Percentiles rank a stretch among this genome's conserved stretches.
phyloP scores from a whole-genome alignment of 2,113 vertebrate genomes.

The Barbus barbus region DNA sequence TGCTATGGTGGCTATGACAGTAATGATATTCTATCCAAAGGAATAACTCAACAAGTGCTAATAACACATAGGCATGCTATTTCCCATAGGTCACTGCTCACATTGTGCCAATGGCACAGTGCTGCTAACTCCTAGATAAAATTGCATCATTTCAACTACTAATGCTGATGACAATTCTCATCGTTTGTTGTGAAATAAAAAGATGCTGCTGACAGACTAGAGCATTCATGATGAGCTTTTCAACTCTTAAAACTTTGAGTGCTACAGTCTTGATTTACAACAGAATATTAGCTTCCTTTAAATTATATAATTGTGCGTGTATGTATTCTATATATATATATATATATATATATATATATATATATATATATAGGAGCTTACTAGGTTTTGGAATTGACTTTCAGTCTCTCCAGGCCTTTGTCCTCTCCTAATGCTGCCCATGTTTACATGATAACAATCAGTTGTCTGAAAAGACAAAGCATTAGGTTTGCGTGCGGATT shows the following conservation, averaged over 20 bases:
- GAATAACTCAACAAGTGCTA: constrained; percentile 25
- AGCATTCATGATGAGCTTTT: neutral
- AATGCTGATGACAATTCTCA: constrained; percentile 15
- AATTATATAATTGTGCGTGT: too few relatives aligned
- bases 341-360: too few relatives aligned
- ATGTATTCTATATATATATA: too few relatives aligned
- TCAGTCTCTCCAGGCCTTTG: constrained; percentile 45
- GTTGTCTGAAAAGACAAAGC: constrained; percentile 58
- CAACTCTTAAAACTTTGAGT: neutral
- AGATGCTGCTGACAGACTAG: neutral
- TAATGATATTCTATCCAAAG: constrained; percentile 31
- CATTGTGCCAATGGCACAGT: constrained; percentile 3
- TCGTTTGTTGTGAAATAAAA: constrained; percentile 8
- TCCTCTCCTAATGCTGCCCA: constrained; percentile 49
- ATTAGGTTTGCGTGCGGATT: constrained; percentile 56
- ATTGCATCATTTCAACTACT: constrained; percentile 13
- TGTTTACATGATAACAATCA: constrained; percentile 44
- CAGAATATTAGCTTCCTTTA: too few relatives aligned
- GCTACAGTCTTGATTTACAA: constrained; percentile 53
- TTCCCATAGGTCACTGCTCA: constrained; percentile 28
- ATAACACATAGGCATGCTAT: constrained; percentile 29
- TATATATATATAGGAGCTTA: neutral
- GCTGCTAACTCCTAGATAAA: constrained; percentile 7
- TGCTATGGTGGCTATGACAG: constrained; percentile 5
- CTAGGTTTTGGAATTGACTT: constrained; percentile 18